Evolutionary conservation across 1,140 invertebrate species (phyloP).

Genomic region (Nasonia longicornis): DNA sequence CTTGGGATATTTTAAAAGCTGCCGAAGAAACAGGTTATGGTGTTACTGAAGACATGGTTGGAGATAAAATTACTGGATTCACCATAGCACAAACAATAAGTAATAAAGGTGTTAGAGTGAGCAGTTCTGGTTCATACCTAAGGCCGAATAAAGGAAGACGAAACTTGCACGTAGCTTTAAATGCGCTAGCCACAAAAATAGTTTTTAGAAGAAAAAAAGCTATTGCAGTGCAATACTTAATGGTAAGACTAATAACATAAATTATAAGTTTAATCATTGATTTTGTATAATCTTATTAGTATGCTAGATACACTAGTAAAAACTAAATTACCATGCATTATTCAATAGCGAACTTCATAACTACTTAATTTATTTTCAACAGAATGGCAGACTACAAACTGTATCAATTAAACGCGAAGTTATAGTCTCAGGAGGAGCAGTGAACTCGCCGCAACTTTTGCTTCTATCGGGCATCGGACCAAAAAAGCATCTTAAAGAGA

Average conservation of each 20-base stretch:
- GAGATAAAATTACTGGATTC: slow-evolving; percentile 67
- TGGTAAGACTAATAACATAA: slow-evolving; percentile 43
- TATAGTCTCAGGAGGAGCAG: slow-evolving; percentile 64
- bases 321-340: slow-evolving; percentile 7
- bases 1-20: slow-evolving; percentile 72
- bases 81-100: slow-evolving; percentile 69
- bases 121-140: slow-evolving; percentile 75
- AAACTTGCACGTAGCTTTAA: slow-evolving; percentile 79
- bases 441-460: slow-evolving; percentile 69
- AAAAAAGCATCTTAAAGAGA: slow-evolving; percentile 62
- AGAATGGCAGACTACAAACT: slow-evolving; percentile 60
- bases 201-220: slow-evolving; percentile 49
- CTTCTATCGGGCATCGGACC: slow-evolving; percentile 73
- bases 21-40: slow-evolving; percentile 71
- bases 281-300: slow-evolving; percentile 3
- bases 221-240: slow-evolving; percentile 52
- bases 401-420: slow-evolving; percentile 65
- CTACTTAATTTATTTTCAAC: slow-evolving; percentile 58
- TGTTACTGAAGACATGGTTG: slow-evolving; percentile 73
- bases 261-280: background rate
- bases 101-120: slow-evolving; percentile 76
- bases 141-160: slow-evolving; percentile 70
- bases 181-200: slow-evolving; percentile 75
- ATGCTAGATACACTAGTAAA: background rate
- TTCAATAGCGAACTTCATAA: background rate